Percentiles rank a stretch among this genome's conserved stretches.
Evolutionary conservation across 1,140 invertebrate genomes (phyloP).

Genomic region (Bombus turneri): DNA sequence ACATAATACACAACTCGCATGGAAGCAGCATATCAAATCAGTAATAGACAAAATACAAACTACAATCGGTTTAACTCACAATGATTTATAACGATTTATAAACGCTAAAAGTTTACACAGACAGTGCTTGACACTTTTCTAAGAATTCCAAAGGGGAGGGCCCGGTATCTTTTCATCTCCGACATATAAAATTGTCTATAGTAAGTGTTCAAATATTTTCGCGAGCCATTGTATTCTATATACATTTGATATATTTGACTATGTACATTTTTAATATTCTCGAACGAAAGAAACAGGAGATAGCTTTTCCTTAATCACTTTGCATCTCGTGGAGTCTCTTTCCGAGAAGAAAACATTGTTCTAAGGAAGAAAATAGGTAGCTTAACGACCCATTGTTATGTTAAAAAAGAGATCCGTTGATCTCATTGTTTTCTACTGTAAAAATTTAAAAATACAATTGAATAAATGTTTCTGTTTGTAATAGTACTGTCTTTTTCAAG

Average conservation of each 20-base stretch:
- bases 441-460: neutral
- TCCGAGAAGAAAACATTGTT: neutral
- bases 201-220: neutral
- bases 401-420: too few species aligned
- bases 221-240: neutral
- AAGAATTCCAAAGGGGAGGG: too few species aligned
- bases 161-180: too few species aligned
- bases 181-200: neutral
- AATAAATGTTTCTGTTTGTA: neutral
- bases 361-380: neutral
- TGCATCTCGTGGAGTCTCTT: neutral
- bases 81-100: too few species aligned
- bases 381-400: too few species aligned
- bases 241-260: too few species aligned
- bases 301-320: slow-evolving; percentile 3
- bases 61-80: too few species aligned
- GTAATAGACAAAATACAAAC: too few species aligned
- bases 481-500: neutral
- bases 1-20: too few species aligned
- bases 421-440: neutral
- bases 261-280: neutral
- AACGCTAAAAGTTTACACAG: too few species aligned
- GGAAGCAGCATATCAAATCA: too few species aligned
- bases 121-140: too few species aligned
- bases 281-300: neutral